Evolutionary conservation across 2,888 invertebrate genomes (phyloP).

Genomic region (Lysandra coridon): DNA sequence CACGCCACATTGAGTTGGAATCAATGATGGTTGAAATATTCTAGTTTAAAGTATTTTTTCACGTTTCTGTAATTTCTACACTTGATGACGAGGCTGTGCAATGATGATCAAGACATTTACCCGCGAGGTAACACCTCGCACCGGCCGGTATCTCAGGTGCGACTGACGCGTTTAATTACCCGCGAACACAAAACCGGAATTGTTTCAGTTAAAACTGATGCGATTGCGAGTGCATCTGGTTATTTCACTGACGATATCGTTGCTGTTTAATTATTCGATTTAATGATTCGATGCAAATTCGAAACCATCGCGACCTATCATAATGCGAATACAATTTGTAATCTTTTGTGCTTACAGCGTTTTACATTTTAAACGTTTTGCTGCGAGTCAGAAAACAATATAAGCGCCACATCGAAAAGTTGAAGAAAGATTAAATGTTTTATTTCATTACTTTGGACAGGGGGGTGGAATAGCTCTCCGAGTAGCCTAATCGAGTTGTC

Average conservation of each 20-base stretch:
- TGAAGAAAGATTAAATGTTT: slow-evolving; percentile 1
- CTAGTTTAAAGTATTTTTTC: no score
- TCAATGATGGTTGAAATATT: no score
- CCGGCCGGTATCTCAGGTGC: neutral
- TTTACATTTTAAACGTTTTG: slow-evolving; percentile 24
- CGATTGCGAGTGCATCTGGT: slow-evolving; percentile 30
- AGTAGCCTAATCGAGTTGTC: neutral
- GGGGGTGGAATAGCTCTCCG: neutral
- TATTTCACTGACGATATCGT: slow-evolving; percentile 29
- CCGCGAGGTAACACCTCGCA: neutral
- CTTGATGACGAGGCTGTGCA: no score
- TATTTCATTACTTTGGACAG: slow-evolving; percentile 5
- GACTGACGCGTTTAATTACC: slow-evolving; percentile 7
- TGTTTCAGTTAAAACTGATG: slow-evolving; percentile 27
- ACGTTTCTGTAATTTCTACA: no score
- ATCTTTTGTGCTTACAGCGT: slow-evolving; percentile 30
- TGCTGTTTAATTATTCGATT: slow-evolving; percentile 34
- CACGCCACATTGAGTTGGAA: no score
- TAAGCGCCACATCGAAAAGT: neutral
- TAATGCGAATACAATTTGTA: slow-evolving; percentile 35
- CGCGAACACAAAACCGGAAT: slow-evolving; percentile 11
- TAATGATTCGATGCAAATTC: slow-evolving; percentile 35
- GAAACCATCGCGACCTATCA: slow-evolving; percentile 34
- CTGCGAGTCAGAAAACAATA: neutral
- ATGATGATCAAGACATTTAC: neutral